Evolutionary conservation across 2,888 invertebrate genomes (phyloP).

Genomic region (Buathra laborator): DNA sequence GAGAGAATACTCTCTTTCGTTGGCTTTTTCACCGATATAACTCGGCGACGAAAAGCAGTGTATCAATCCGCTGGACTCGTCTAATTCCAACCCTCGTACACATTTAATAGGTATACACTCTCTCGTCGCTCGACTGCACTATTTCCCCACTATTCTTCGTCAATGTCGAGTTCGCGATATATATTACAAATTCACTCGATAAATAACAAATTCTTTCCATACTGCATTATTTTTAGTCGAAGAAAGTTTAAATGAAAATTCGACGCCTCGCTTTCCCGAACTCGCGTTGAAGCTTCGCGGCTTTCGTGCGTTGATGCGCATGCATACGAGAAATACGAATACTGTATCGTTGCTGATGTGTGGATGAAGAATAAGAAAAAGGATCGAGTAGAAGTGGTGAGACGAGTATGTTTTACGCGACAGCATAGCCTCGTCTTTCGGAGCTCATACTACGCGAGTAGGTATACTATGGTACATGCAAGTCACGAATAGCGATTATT

Average conservation of each 20-base stretch:
- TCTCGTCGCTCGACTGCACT: background rate
- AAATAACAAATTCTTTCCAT: background rate
- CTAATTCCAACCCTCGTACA: too few species aligned
- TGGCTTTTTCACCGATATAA: too few species aligned
- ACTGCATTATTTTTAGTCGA: background rate
- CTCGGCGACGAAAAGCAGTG: too few species aligned
- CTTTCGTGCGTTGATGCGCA: conserved; percentile 35
- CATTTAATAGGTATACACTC: background rate
- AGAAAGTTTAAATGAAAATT: conserved; percentile 56
- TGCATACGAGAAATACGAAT: conserved; percentile 22
- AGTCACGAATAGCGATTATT: conserved; percentile 75
- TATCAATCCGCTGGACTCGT: too few species aligned
- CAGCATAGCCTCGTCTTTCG: conserved; percentile 18
- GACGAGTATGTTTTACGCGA: conserved; percentile 40
- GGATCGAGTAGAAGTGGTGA: background rate
- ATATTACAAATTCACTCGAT: background rate
- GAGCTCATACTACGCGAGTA: conserved; percentile 43
- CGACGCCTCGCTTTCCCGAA: conserved; percentile 52
- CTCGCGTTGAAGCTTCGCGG: conserved; percentile 1
- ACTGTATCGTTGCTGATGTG: too few species aligned
- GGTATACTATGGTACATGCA: conserved; percentile 59
- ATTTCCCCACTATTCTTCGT: background rate
- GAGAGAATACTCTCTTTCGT: background rate
- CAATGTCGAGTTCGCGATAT: background rate
- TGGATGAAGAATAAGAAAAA: too few species aligned